Base-by-base conservation (phyloP, 30 jellyfish, hydroid and myxozoan genomes). In the Pseudorhiza aurosa region DNA sequence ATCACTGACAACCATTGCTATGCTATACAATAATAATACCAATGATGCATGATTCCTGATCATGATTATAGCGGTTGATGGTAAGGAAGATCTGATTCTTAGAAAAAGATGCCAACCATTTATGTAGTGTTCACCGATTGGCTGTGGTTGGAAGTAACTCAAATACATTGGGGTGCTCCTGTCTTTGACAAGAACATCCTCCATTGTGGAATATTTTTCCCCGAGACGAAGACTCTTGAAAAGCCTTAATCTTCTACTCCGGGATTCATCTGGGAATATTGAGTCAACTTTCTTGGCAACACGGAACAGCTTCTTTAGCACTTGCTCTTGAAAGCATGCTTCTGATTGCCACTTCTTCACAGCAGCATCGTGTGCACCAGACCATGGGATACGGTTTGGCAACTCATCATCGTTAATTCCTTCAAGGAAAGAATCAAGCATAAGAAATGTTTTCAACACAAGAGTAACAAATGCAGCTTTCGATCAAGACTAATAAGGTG, bases 321-420 rank as follows among this genome's bases (percentile, higher is more conserved):
- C 82, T 51, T 77, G 89, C 31, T 77, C 89, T 50, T 77, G 89
- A 77, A 77, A 77, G 47, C 72, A 59, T n/a, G 89, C 72, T 45
- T 77, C 89, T 12, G 82, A 35, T n/a, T 76, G 81, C 89, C 89
- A 77, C 46, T 77, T 77, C 8, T 25, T 29, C 8, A 77, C 51
- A 25, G 89, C 89, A 17, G 82, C 73, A 10, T 77, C 89, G 29
- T 37, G 68, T 8, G 81, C 81, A 19, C 63, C 89, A 2, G 82
- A 22, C 89, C 89, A 77, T 1, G 81, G 82, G 47, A 77, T 32
- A 36, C n/a, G n/a, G 64, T 39, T 77, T 0, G 89, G 89, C 65
- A 77, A 45, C 53, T 77, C 89, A 0, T 77, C 89, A 47, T 77
- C 89, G 17, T 56, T 21, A 4, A 77, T 40, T 26, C 89, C 89